Conservation (phyloP, 2,113 vertebrate genomes). For the Pao palembangensis region DNA sequence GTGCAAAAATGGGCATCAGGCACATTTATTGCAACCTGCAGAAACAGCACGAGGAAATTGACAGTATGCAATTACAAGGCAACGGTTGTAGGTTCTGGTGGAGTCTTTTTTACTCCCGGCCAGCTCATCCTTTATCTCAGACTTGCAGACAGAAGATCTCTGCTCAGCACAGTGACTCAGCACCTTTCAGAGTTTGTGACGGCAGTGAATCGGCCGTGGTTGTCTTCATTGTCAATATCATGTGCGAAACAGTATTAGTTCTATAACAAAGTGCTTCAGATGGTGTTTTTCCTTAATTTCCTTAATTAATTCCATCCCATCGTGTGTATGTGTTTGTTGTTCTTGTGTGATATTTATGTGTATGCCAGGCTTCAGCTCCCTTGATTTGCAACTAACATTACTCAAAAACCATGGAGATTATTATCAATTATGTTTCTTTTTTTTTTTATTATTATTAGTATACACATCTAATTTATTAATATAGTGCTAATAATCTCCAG, state of each 20-base stretch:
- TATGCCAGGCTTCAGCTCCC: slow-evolving; percentile 27
- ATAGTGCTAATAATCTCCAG: too few species aligned
- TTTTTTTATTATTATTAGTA: background rate
- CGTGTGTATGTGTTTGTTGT: slow-evolving; percentile 1
- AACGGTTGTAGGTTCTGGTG: background rate
- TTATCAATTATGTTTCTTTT: slow-evolving; percentile 4
- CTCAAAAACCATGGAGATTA: too few species aligned
- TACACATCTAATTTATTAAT: too few species aligned
- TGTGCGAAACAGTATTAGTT: background rate
- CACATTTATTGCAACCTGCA: too few species aligned
- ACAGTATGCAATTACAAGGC: background rate
- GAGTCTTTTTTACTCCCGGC: background rate
- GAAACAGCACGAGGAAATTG: too few species aligned
- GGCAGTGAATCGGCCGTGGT: slow-evolving; percentile 26
- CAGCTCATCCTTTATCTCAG: slow-evolving; percentile 7
- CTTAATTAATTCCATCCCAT: slow-evolving; percentile 13
- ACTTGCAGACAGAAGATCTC: slow-evolving; percentile 8
- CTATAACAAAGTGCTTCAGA: slow-evolving; percentile 20
- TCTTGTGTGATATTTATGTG: slow-evolving; percentile 4
- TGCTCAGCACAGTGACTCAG: slow-evolving; percentile 45
- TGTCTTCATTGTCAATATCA: slow-evolving; percentile 3
- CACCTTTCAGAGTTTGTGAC: slow-evolving; percentile 37
- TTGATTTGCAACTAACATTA: slow-evolving; percentile 19
- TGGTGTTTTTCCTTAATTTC: slow-evolving; percentile 8
- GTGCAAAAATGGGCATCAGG: too few species aligned